These are phyloP conservation scores for Dilophus febrilis DNA, from an alignment of 2,888 invertebrate genomes.

Conservation along the genomic window DNA sequence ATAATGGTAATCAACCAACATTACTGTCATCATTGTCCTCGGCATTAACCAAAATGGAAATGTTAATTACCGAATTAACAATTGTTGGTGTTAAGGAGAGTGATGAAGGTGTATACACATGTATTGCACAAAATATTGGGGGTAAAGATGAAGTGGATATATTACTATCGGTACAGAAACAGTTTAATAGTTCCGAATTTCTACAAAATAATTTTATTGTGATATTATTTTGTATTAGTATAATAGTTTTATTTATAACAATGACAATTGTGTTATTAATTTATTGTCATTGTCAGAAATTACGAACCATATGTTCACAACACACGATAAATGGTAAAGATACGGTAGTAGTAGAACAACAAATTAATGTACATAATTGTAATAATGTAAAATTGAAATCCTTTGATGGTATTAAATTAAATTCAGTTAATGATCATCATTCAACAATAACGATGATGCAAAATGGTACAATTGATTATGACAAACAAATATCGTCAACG, in stretches of 20 bases:
- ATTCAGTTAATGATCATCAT: conserved; percentile 5
- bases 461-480: neutral
- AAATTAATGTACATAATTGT: too few species aligned
- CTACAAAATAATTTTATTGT: conserved; percentile 4
- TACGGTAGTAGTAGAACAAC: too few species aligned
- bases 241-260: conserved; percentile 4
- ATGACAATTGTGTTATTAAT: conserved; percentile 13
- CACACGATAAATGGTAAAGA: too few species aligned
- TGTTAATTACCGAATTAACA: conserved; percentile 37
- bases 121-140: conserved; percentile 66
- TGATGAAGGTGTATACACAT: conserved; percentile 59
- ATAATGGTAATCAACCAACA: too few species aligned
- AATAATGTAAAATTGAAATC: conserved; percentile 4
- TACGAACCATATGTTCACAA: conserved; percentile 6
- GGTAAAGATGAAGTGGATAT: conserved; percentile 63
- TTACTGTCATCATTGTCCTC: conserved; percentile 6
- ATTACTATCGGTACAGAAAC: conserved; percentile 32
- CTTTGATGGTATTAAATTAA: conserved; percentile 6
- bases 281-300: conserved; percentile 29
- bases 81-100: conserved; percentile 41
- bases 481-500: neutral
- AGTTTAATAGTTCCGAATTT: conserved; percentile 1
- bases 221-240: conserved; percentile 3
- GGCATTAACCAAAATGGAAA: conserved; percentile 20
- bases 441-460: neutral